Evolutionary conservation across 2,113 vertebrate species (phyloP).

Genomic region (Mastomys natalensis): DNA sequence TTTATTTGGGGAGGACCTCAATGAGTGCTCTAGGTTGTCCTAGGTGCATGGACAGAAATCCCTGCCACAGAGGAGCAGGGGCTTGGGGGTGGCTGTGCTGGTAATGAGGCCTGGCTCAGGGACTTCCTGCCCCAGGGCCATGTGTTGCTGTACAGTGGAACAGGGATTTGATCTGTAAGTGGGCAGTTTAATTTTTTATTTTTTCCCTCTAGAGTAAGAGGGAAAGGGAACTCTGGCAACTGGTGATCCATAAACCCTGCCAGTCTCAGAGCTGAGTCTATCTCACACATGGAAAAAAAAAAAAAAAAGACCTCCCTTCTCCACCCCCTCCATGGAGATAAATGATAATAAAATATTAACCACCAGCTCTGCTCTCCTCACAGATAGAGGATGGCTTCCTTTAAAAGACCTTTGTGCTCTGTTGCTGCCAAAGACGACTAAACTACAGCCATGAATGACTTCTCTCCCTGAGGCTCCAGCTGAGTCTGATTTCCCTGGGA

Average conservation of each 20-base stretch:
- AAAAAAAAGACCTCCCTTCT: neutral
- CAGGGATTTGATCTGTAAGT: neutral
- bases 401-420: conserved; percentile 57
- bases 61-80: neutral
- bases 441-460: conserved; percentile 20
- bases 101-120: neutral
- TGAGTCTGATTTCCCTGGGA: conserved; percentile 1
- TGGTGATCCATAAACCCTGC: accelerated
- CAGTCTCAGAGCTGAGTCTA: neutral
- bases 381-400: conserved; percentile 65
- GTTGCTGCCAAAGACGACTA: conserved; percentile 74
- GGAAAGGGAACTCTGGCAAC: conserved; percentile 49
- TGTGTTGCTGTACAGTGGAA: neutral
- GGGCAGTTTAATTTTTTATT: conserved; percentile 37
- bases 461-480: conserved; percentile 47
- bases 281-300: conserved; percentile 29
- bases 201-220: conserved; percentile 45
- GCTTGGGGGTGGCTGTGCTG: no score
- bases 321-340: conserved; percentile 53
- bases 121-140: neutral
- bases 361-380: conserved; percentile 47
- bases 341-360: conserved; percentile 48
- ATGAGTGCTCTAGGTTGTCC: neutral
- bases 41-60: neutral
- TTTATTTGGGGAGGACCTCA: neutral